A percentile compares a stretch with the other conserved stretches of the same genome.
Conservation (phyloP, 2,113 vertebrate genomes). For the Thryonomys swinderianus region DNA sequence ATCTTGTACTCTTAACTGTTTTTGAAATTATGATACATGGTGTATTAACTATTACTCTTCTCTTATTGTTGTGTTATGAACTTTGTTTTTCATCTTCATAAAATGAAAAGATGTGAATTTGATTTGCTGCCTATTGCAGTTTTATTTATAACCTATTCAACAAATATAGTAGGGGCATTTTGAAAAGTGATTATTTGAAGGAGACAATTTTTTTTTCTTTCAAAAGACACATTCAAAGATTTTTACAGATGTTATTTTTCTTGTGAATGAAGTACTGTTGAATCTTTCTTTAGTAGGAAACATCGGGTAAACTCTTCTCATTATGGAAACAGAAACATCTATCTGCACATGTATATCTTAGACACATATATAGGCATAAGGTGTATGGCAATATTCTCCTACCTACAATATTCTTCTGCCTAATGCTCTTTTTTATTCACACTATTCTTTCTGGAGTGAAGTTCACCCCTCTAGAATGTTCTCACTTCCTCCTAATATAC, state of each 20-base stretch:
- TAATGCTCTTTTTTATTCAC: no score
- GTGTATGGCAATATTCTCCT: neutral
- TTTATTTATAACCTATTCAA: neutral
- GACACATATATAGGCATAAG: neutral
- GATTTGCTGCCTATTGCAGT: neutral
- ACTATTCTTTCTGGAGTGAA: neutral
- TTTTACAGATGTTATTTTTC: neutral
- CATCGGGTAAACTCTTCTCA: constrained; percentile 36
- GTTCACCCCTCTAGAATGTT: neutral
- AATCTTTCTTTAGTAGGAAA: constrained; percentile 58
- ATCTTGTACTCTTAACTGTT: no score
- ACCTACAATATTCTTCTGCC: neutral
- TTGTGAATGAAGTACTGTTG: constrained; percentile 45
- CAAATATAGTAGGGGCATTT: neutral
- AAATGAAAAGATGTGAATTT: neutral
- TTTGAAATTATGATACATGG: neutral
- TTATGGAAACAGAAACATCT: constrained; percentile 42
- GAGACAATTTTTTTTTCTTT: neutral
- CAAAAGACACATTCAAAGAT: constrained; percentile 17
- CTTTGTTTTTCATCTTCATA: neutral
- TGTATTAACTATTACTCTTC: neutral
- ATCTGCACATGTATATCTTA: neutral
- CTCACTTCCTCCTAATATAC: neutral
- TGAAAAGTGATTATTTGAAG: constrained; percentile 23
- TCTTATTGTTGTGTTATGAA: neutral